Evolutionary conservation across 2,888 invertebrate genomes (phyloP).

Genomic region (Drosophila tripunctata): DNA sequence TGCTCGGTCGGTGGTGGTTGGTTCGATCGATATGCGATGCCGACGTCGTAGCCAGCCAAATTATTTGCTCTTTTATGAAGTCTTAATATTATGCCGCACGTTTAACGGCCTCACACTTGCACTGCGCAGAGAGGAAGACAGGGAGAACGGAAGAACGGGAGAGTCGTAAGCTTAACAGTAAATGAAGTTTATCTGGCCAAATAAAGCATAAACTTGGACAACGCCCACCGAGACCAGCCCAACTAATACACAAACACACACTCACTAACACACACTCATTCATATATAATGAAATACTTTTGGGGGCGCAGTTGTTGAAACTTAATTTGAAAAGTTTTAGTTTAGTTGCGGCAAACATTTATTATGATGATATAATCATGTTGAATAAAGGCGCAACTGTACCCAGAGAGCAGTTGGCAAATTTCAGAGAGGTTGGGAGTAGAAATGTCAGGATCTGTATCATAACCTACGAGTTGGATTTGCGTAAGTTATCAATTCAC

Average conservation of each 20-base stretch:
- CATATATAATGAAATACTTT: slow-evolving; percentile 55
- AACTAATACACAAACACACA: slow-evolving; percentile 2
- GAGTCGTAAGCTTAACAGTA: slow-evolving; percentile 43
- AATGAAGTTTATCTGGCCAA: slow-evolving; percentile 64
- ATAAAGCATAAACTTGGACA: slow-evolving; percentile 59
- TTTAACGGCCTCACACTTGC: slow-evolving; percentile 73
- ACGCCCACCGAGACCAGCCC: slow-evolving; percentile 41
- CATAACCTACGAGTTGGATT: slow-evolving; percentile 6
- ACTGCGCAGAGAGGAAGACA: background rate
- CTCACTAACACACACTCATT: slow-evolving; percentile 3
- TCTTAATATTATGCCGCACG: slow-evolving; percentile 77
- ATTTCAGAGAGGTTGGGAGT: background rate
- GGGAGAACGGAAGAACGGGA: background rate
- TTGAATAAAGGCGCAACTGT: slow-evolving; percentile 62
- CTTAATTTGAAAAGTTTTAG: slow-evolving; percentile 76
- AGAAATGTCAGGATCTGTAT: background rate
- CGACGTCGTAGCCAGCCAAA: slow-evolving; percentile 44
- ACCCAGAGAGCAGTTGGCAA: slow-evolving; percentile 33
- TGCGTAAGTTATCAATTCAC: slow-evolving; percentile 24
- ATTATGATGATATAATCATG: slow-evolving; percentile 80
- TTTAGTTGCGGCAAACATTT: slow-evolving; percentile 71
- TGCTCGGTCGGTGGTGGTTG: background rate
- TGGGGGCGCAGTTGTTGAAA: slow-evolving; percentile 61
- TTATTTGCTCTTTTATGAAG: slow-evolving; percentile 80
- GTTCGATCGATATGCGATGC: slow-evolving; percentile 51